Conservation (phyloP, 2,797 vertebrate genomes). For the Microcaecilia unicolor region DNA sequence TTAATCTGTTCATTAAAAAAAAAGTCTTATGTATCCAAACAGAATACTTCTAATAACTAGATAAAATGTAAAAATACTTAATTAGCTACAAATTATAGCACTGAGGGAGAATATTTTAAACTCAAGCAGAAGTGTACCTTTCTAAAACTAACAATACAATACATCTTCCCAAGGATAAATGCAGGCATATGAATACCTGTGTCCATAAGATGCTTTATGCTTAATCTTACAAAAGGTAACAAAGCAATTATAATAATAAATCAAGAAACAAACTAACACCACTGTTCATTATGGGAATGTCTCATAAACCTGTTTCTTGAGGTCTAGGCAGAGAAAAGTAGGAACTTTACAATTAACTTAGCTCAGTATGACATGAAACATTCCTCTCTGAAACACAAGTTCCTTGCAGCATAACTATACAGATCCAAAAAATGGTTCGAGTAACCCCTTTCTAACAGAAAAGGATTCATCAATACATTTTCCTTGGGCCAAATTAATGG, state of each 20-base stretch:
- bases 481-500: no score
- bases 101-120: constrained; percentile 23
- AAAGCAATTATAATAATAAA: constrained; percentile 49
- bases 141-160: constrained; percentile 28
- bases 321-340: constrained; percentile 31
- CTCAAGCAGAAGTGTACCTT: constrained; percentile 17
- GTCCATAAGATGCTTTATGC: constrained; percentile 40
- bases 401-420: no score
- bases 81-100: constrained; percentile 8
- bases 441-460: no score
- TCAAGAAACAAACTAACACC: constrained; percentile 43
- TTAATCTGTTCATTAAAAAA: constrained; percentile 46
- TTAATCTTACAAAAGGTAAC: constrained; percentile 42
- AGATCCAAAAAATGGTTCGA: no score
- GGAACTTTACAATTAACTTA: constrained; percentile 36
- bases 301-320: constrained; percentile 40
- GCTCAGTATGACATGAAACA: constrained; percentile 29
- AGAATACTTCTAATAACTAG: constrained; percentile 11
- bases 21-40: constrained; percentile 18
- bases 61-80: constrained; percentile 20
- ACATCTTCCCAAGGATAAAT: constrained; percentile 31
- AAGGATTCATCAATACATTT: no score
- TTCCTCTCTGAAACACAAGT: constrained; percentile 20
- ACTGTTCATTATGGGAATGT: constrained; percentile 45
- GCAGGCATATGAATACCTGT: constrained; percentile 28